These are phyloP conservation scores for Nematostella vectensis DNA, from an alignment of 92 coral and sea anemone genomes.

Conservation along the genomic window DNA sequence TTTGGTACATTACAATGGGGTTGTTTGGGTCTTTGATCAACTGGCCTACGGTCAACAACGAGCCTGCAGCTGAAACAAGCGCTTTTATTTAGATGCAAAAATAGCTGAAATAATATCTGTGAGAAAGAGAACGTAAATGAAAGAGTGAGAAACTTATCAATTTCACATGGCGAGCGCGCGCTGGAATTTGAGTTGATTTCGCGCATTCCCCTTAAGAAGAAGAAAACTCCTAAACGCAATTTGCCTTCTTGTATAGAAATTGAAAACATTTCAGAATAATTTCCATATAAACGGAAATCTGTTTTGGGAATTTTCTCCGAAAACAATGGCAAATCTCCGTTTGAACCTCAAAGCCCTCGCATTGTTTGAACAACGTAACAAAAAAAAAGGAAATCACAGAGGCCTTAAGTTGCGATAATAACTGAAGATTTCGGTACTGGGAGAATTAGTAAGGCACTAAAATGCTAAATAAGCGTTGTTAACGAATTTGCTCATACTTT, in stretches of 20 bases:
- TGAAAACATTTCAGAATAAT: constrained; percentile 21
- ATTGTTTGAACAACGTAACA: constrained; percentile 1
- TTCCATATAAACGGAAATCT: constrained; percentile 18
- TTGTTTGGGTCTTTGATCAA: neutral
- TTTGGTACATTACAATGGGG: neutral
- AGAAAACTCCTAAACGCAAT: neutral
- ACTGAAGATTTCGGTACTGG: constrained; percentile 1
- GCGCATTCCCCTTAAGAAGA: no score
- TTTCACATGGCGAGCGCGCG: neutral
- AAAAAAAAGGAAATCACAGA: no score
- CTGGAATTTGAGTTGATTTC: neutral
- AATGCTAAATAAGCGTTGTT: no score
- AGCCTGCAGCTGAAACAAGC: constrained; percentile 1
- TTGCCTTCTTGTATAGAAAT: constrained; percentile 15
- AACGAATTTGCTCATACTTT: no score
- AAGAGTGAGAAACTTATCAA: neutral
- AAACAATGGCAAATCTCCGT: constrained; percentile 28
- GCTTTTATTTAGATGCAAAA: no score
- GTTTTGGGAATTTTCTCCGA: constrained; percentile 28
- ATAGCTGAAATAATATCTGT: neutral
- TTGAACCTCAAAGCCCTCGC: neutral
- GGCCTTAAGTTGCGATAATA: constrained; percentile 20
- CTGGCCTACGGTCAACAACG: constrained; percentile 3
- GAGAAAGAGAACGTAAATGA: neutral
- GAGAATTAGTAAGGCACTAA: no score